Conservation (phyloP, 2,888 invertebrate genomes). For the Pelosia muscerda region DNA sequence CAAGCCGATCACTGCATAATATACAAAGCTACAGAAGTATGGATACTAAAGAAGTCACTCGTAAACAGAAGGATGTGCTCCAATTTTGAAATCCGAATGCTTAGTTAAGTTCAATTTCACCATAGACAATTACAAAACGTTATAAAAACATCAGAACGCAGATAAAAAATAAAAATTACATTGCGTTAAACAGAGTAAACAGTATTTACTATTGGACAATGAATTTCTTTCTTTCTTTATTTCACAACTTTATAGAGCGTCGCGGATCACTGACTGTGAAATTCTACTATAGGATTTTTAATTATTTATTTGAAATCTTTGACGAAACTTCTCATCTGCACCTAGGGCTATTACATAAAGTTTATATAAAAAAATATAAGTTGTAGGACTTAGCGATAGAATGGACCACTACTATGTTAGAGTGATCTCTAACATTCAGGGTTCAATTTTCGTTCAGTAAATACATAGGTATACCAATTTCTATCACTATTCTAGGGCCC, state of each 20-base stretch:
- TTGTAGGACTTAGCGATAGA: not conserved
- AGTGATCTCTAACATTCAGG: too few species aligned
- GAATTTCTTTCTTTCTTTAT: constrained; percentile 36
- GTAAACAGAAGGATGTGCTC: not conserved
- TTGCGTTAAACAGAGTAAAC: constrained; percentile 25
- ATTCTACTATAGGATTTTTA: constrained; percentile 33
- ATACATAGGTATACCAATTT: too few species aligned
- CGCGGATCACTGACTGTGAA: constrained; percentile 40
- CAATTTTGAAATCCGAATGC: not conserved
- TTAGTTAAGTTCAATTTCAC: not conserved
- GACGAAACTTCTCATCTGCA: constrained; percentile 22
- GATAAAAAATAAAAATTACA: constrained; percentile 8
- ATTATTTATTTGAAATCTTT: constrained; percentile 31
- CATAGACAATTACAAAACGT: not conserved
- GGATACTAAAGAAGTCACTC: not conserved
- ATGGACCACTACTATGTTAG: not conserved
- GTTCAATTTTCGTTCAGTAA: not conserved
- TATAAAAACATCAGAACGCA: not conserved
- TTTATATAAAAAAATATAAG: not conserved
- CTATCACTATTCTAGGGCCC: too few species aligned
- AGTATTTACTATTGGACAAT: constrained; percentile 34
- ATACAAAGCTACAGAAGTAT: not conserved
- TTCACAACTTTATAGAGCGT: constrained; percentile 42
- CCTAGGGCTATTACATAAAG: constrained; percentile 8
- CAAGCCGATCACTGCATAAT: too few species aligned